Base-by-base conservation (phyloP, 2,113 vertebrate species). In the Eurypyga helias region DNA sequence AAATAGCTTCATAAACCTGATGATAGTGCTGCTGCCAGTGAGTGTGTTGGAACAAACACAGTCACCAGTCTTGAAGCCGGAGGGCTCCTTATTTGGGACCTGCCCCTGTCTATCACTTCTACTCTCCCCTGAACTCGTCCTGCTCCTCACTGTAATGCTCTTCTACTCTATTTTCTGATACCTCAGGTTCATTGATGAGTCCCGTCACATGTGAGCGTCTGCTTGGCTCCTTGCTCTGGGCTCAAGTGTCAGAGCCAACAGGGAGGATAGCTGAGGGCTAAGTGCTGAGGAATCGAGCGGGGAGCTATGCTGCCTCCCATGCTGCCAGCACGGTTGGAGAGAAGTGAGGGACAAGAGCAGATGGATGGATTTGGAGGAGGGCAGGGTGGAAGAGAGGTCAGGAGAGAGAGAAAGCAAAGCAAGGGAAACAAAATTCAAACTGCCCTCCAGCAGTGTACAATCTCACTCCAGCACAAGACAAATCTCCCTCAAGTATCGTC, bases 311-410 rank as follows among this genome's bases (percentile, higher is more conserved):
- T 70, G 29, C 71, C 54, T 94, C 92, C 92, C 67, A 81, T 16
- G 2, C 90, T 96, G 95, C 85, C 95, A 95, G 93, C 67, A n/a
- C 1, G 1, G 29, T 23, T 81, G 93, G 62, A 89, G 21, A 85
- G 82, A 43, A 88, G 38, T 97, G 96, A 97, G 83, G 80, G 96
- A 96, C 96, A 96, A 88, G 92, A 96, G 88, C 96, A 97, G 96
- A 96, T 97, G 96, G 85, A 60, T 94, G 79, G 79, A 93, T 97
- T 95, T 94, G 93, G 92, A 96, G 71, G 71, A 95, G 92, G 82
- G 93, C 88, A 93, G 76, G 38, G 93, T 93, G 43, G 95, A 88
- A 94, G 43, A 83, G 71, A 95, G 90, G 79, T 86, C 92, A 88
- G 93, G 79, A 89, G 78, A 90, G 76, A 83, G 82, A 94, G 92